A percentile compares a stretch with the other conserved stretches of the same genome.
phyloP scores from a whole-genome alignment of 1,140 invertebrate species.

The Harpegnathos saltator region DNA sequence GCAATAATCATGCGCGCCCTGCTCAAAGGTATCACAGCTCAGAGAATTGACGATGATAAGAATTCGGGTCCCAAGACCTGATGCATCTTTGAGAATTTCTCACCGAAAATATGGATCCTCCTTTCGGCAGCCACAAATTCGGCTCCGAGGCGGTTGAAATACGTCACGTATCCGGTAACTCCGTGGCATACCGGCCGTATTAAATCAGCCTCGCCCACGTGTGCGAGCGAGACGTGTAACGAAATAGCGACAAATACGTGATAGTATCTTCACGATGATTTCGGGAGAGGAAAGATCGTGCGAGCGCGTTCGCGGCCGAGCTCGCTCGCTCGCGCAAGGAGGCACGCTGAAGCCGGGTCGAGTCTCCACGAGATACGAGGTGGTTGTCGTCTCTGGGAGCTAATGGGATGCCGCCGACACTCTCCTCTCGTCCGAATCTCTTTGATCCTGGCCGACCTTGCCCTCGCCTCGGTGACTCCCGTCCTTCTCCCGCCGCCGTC shows the following conservation, averaged over 20 bases:
- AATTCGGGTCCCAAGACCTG: not conserved
- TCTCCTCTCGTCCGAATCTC: slow-evolving; percentile 78
- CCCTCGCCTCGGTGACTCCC: slow-evolving; percentile 77
- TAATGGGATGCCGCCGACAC: slow-evolving; percentile 82
- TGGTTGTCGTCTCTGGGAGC: slow-evolving; percentile 81
- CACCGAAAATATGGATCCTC: too few species aligned
- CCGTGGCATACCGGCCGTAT: not conserved
- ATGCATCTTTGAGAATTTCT: too few species aligned
- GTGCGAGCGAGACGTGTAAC: slow-evolving; percentile 42
- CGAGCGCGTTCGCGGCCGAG: not conserved
- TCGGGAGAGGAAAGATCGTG: not conserved
- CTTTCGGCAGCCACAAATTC: too few species aligned
- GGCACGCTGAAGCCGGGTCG: not conserved
- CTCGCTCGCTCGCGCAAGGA: slow-evolving; percentile 8
- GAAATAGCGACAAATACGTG: slow-evolving; percentile 65
- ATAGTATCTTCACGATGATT: slow-evolving; percentile 52
- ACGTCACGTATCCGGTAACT: not conserved
- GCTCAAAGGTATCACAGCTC: too few species aligned
- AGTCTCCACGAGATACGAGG: slow-evolving; percentile 71
- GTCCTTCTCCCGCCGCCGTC: slow-evolving; percentile 59
- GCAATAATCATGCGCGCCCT: too few species aligned
- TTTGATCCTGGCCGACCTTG: slow-evolving; percentile 83
- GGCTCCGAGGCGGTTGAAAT: not conserved
- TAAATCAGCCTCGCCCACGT: slow-evolving; percentile 38
- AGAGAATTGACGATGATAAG: too few species aligned